Evolutionary conservation across 2,797 vertebrate genomes (phyloP).

Genomic region (Gymnothorax reevesii): DNA sequence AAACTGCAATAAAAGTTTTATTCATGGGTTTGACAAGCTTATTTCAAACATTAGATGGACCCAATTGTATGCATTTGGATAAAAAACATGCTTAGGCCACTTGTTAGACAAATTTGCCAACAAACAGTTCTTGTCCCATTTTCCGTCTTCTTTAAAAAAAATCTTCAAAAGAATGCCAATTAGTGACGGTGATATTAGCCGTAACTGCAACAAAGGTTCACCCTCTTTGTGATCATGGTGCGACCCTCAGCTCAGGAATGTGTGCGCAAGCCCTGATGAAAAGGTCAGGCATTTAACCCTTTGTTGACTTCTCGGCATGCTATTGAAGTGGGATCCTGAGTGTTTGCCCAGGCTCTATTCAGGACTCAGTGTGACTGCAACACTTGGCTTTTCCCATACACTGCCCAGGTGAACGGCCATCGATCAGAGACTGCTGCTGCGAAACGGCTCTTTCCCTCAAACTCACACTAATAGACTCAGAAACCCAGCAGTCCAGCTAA

Average conservation of each 20-base stretch:
- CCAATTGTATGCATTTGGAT: background rate
- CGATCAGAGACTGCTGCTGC: background rate
- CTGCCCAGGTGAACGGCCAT: background rate
- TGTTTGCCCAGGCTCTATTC: constrained; percentile 3
- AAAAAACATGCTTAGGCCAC: background rate
- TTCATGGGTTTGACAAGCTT: background rate
- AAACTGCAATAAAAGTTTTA: background rate
- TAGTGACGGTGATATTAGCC: background rate
- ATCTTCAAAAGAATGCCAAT: background rate
- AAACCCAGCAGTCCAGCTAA: background rate
- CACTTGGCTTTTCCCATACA: background rate
- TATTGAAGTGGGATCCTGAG: background rate
- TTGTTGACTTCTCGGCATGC: background rate
- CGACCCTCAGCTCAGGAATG: constrained; percentile 25
- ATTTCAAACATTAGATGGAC: background rate
- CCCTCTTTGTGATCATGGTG: background rate
- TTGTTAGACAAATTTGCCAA: background rate
- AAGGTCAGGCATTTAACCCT: constrained; percentile 27
- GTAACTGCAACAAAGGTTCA: background rate
- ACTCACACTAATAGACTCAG: background rate
- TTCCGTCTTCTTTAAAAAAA: background rate
- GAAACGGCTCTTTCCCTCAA: background rate
- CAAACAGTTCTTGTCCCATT: background rate
- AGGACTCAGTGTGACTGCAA: background rate
- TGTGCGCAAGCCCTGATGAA: background rate